These are phyloP conservation scores for Nibea albiflora DNA, from an alignment of 2,113 vertebrate species.

Conservation along the genomic window DNA sequence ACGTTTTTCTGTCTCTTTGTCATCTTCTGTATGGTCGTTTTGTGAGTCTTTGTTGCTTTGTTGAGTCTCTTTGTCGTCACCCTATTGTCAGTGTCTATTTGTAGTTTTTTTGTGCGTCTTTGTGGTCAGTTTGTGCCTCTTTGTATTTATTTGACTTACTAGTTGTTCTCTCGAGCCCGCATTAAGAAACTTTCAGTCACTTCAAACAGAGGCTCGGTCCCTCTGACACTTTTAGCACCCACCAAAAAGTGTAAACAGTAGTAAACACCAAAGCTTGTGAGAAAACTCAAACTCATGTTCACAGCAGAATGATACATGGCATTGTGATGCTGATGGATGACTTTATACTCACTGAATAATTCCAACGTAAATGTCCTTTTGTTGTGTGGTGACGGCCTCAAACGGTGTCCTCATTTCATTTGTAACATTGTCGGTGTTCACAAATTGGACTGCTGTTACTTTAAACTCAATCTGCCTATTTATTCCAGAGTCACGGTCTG, in stretches of 20 bases:
- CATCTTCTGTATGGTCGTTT: background rate
- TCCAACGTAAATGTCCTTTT: constrained; percentile 65
- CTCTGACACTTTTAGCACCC: background rate
- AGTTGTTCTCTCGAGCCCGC: too few species aligned
- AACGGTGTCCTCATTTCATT: constrained; percentile 71
- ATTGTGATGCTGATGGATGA: background rate
- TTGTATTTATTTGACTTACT: background rate
- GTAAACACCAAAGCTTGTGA: constrained; percentile 1
- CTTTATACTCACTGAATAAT: constrained; percentile 78
- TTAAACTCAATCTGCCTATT: constrained; percentile 83
- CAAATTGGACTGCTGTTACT: constrained; percentile 80
- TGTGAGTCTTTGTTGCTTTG: background rate
- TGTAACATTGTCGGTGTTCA: constrained; percentile 38
- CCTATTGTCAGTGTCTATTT: background rate
- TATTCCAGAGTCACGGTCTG: constrained; percentile 84
- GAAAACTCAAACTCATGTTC: background rate
- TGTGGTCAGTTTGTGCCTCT: background rate
- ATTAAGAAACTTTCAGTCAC: background rate
- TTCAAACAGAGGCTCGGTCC: background rate
- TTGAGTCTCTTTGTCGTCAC: background rate
- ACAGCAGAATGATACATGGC: background rate
- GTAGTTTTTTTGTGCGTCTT: background rate
- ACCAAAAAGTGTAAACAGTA: background rate
- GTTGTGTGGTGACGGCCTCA: constrained; percentile 59
- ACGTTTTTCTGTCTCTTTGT: background rate